Percentiles rank a stretch among this genome's conserved stretches.
Conservation (phyloP, 2,113 vertebrate genomes). For the Epinephelus fuscoguttatus region DNA sequence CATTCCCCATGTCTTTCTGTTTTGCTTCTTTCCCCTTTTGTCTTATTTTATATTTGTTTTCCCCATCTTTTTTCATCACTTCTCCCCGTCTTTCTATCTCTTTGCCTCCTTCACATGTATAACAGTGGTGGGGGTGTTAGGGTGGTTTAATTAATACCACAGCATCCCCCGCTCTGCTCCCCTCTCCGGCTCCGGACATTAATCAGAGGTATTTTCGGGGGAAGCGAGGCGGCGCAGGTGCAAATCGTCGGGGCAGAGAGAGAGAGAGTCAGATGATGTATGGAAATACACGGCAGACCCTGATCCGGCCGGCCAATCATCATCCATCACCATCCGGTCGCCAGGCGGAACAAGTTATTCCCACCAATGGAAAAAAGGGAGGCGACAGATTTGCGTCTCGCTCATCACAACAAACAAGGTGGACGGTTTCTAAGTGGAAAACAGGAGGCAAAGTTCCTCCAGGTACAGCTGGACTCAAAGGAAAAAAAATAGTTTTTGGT, state of each 20-base stretch:
- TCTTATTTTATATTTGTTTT: slow-evolving; percentile 11
- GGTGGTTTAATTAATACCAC: slow-evolving; percentile 78
- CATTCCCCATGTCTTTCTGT: background rate
- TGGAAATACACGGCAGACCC: slow-evolving; percentile 79
- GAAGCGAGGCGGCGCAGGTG: slow-evolving; percentile 79
- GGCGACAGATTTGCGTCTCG: slow-evolving; percentile 48
- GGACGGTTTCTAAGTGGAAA: slow-evolving; percentile 49
- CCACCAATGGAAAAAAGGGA: slow-evolving; percentile 70
- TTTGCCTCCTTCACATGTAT: slow-evolving; percentile 20
- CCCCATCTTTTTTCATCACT: background rate
- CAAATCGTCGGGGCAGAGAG: slow-evolving; percentile 68
- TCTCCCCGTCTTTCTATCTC: background rate
- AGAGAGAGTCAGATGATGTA: slow-evolving; percentile 78
- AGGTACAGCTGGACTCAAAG: slow-evolving; percentile 14
- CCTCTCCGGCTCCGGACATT: slow-evolving; percentile 71
- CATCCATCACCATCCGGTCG: slow-evolving; percentile 79
- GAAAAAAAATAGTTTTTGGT: background rate
- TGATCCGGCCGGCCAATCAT: slow-evolving; percentile 82
- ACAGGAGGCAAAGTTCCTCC: slow-evolving; percentile 41
- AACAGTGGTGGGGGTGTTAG: slow-evolving; percentile 48
- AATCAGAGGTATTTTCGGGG: slow-evolving; percentile 82
- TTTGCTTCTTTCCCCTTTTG: background rate
- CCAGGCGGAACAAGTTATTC: slow-evolving; percentile 62
- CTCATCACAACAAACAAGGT: slow-evolving; percentile 61
- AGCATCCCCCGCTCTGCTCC: slow-evolving; percentile 63